Percentiles rank a stretch among this genome's conserved stretches.
Evolutionary conservation across 1,140 invertebrate species (phyloP).

Genomic region (Leucophenga varia): DNA sequence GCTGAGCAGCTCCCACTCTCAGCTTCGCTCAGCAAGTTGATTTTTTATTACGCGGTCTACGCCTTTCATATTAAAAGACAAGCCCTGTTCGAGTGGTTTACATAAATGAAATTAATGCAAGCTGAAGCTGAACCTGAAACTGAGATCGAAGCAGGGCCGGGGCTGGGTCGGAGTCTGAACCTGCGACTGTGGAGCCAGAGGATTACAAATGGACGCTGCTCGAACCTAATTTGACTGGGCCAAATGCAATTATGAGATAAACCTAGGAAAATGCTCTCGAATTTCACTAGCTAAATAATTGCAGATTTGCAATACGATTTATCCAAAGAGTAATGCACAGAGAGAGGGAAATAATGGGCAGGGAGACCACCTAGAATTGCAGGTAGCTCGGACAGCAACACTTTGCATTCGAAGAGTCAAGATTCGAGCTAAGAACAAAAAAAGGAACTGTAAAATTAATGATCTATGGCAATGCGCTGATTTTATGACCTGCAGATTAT

Average conservation of each 20-base stretch:
- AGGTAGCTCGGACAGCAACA: constrained; percentile 27
- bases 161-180: constrained; percentile 13
- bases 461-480: constrained; percentile 36
- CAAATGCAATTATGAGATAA: constrained; percentile 45
- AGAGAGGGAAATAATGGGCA: neutral
- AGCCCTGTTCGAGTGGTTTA: constrained; percentile 37
- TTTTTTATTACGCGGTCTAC: too few species aligned
- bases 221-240: constrained; percentile 38
- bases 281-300: constrained; percentile 27
- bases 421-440: neutral
- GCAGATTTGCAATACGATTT: constrained; percentile 38
- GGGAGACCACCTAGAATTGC: constrained; percentile 28
- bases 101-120: constrained; percentile 48
- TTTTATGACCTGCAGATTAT: constrained; percentile 43
- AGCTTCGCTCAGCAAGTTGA: constrained; percentile 29
- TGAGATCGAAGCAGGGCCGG: neutral
- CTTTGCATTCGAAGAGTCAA: constrained; percentile 8
- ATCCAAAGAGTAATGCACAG: too few species aligned
- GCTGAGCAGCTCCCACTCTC: constrained; percentile 17
- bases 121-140: constrained; percentile 9
- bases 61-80: constrained; percentile 45
- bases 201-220: constrained; percentile 4
- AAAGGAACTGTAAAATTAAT: constrained; percentile 46
- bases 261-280: constrained; percentile 13
- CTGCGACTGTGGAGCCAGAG: constrained; percentile 24